These are phyloP conservation scores for Bubo bubo DNA, from an alignment of 2,113 vertebrate species.

Conservation along the genomic window DNA sequence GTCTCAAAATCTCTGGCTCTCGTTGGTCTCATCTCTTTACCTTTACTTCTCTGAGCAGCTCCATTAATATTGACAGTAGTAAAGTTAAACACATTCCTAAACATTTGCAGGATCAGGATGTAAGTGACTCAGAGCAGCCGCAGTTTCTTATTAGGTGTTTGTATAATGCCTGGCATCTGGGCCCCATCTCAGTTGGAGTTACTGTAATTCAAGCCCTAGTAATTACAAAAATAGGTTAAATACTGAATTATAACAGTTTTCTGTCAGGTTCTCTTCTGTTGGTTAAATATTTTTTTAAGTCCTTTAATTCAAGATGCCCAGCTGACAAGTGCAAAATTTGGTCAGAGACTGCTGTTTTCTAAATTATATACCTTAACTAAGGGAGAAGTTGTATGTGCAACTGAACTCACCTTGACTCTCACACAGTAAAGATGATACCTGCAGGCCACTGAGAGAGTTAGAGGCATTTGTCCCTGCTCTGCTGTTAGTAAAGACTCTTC, in stretches of 20 bases:
- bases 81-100: conserved; percentile 23
- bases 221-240: conserved; percentile 45
- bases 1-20: neutral
- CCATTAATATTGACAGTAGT: conserved; percentile 34
- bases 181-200: neutral
- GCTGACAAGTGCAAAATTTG: neutral
- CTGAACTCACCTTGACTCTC: neutral
- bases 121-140: neutral
- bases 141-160: conserved; percentile 39
- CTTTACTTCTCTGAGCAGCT: neutral
- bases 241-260: neutral
- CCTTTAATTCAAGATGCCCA: neutral
- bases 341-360: neutral
- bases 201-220: conserved; percentile 17
- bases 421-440: neutral
- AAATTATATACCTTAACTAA: neutral
- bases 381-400: neutral
- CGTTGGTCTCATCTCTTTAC: conserved; percentile 29
- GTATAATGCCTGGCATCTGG: neutral
- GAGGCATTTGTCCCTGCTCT: neutral
- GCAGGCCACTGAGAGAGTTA: neutral
- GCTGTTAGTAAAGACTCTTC: neutral
- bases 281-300: neutral
- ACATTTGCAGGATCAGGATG: conserved; percentile 17
- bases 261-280: neutral